Percentiles rank a stretch among this genome's conserved stretches.
These are phyloP conservation scores for Atherinomorus stipes DNA, from an alignment of 2,113 vertebrate species.

Conservation along the genomic window DNA sequence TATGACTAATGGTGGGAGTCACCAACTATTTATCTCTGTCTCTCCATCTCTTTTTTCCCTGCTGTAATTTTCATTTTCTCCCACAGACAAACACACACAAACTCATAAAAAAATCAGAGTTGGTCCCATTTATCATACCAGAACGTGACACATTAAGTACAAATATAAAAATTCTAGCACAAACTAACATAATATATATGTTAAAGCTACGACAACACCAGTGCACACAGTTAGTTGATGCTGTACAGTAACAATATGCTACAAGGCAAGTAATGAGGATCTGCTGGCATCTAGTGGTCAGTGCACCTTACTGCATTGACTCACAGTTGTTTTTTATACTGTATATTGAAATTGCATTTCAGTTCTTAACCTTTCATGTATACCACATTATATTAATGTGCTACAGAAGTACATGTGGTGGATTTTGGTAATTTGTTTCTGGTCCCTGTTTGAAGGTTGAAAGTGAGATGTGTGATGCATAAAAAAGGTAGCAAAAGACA, in stretches of 20 bases:
- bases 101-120: background rate
- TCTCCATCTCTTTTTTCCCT: background rate
- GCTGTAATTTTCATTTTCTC: constrained; percentile 8
- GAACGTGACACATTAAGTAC: constrained; percentile 31
- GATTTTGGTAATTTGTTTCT: background rate
- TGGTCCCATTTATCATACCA: constrained; percentile 37
- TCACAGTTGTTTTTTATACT: accelerated
- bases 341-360: background rate
- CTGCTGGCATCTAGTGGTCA: constrained; percentile 73
- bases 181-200: constrained; percentile 2
- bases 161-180: constrained; percentile 1
- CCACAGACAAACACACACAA: background rate
- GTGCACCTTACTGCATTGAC: background rate
- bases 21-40: constrained; percentile 44
- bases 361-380: too few relatives aligned
- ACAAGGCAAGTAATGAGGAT: constrained; percentile 13
- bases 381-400: background rate
- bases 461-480: too few relatives aligned
- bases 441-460: background rate
- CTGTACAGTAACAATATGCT: constrained; percentile 12
- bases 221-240: background rate
- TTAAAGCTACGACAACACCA: background rate
- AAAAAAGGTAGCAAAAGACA: too few relatives aligned
- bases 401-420: background rate
- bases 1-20: constrained; percentile 53